Base-by-base conservation (phyloP, 1,140 invertebrate species). In the Phymastichus coffea region DNA sequence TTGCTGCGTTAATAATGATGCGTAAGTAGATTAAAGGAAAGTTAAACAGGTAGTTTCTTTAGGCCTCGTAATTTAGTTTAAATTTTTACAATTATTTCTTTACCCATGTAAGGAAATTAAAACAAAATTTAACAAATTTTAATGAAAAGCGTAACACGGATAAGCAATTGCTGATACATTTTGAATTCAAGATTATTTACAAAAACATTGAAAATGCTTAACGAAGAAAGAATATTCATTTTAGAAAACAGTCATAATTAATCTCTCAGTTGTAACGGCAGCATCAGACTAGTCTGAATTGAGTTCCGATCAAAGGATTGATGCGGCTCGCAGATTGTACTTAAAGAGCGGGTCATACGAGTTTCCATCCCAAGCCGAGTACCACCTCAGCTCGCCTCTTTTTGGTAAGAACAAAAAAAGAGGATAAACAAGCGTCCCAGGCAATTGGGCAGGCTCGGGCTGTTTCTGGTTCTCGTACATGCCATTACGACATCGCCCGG, bases 251-350 rank as follows among this genome's bases (percentile, higher is more conserved):
- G n/a, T 12, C 28, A 33, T 33, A 33, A 33, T n/a, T n/a, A 33
- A 33, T 70, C 75, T 73, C 75, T 78, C 76, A 78, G 76, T 66
- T 41, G n/a, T 14, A 30, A 53, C 51, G 66, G 70, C 74, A 79
- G 75, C 63, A 65, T 74, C 74, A 78, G 72, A 79, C 72, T 79
- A 79, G 76, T 79, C 77, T 79, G 77, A 79, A 79, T 79, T 78
- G 76, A 79, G 77, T 79, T 79, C 66, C 70, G 63, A 66, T 46
- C 59, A 56, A 57, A 37, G 54, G 47, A 40, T 22, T 51, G 38
- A 66, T 55, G 61, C 57, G 70, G 68, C 76, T 80, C 68, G 70
- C 74, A 77, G 73, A 80, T 80, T 80, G 66, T 61, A 78, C 78
- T 80, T 47, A 77, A 78, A 75, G 17, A 54, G 78, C 78, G 47